A percentile compares a stretch with the other conserved stretches of the same genome.
Conservation (phyloP, 2,113 vertebrate genomes). For the Malurus alboscapulatus region DNA sequence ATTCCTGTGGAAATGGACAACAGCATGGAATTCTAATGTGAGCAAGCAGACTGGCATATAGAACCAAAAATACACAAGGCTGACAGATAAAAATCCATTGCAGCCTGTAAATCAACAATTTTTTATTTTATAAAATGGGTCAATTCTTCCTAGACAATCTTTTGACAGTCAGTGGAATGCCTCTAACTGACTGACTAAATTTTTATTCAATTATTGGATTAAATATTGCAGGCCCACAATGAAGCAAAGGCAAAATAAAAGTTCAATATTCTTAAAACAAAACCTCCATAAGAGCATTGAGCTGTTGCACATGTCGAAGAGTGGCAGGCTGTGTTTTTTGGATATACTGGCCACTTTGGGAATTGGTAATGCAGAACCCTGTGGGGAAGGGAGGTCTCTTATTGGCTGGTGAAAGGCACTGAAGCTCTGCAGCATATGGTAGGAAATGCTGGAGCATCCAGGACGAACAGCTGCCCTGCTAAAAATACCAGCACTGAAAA, state of each 20-base stretch:
- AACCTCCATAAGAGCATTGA: accelerated
- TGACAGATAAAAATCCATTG: not conserved
- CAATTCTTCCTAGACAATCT: not conserved
- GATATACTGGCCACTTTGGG: not conserved
- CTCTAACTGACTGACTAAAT: not conserved
- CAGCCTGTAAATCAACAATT: not conserved
- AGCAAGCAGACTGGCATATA: not conserved
- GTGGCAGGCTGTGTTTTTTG: not conserved
- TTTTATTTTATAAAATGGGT: not conserved
- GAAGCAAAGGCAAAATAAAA: not conserved
- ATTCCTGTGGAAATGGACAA: slow-evolving; percentile 72
- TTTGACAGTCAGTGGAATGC: not conserved
- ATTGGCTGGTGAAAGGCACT: not conserved
- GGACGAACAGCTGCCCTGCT: not conserved
- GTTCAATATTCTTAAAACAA: not conserved
- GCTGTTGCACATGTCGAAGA: not conserved
- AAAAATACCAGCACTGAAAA: not conserved
- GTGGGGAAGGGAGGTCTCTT: not conserved
- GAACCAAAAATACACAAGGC: not conserved
- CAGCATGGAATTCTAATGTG: not conserved
- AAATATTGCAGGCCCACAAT: not conserved
- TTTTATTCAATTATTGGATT: not conserved
- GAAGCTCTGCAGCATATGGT: not conserved
- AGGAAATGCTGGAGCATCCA: not conserved
- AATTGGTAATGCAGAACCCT: not conserved